Evolutionary conservation across 1,140 invertebrate species (phyloP), one percentile per base, ranked within the genome.

Genomic region (Coboldia fuscipes): DNA sequence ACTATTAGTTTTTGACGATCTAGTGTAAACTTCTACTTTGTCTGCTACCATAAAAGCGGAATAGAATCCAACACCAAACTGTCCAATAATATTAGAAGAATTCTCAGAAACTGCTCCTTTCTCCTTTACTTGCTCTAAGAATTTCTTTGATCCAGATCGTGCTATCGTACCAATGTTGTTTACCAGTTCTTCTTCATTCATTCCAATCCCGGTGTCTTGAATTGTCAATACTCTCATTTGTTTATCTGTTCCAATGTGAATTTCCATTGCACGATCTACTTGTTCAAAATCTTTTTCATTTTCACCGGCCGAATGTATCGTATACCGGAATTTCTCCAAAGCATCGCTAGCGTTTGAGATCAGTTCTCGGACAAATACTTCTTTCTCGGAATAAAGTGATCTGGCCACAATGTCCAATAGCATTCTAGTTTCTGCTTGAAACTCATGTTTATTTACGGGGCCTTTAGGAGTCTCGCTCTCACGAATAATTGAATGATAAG

Each of bases 61-160:
- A 50, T 97, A 97, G 54, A 97, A 97, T 8, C 93, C 93, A 12
- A 97, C 93, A 39, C 92, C 93, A 66, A 97, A 97, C 51, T 97
- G 89, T 4, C 92, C 93, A 57, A 97, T 97, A 35, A 97, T 93
- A 37, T 75, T 72, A n/a, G 65, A 70, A 4, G 64, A 50, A 35
- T 67, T 66, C 13, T 68, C 62, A 19, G 67, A 60, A 21, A 66
- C 60, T 9, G 58, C 58, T 31, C 68, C 57, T 48, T 77, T 68
- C 16, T 70, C 63, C 50, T 84, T 75, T n/a, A 90, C 51, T 50
- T 89, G 63, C 50, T 92, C 75, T 34, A 93, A 54, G 45, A 93
- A 94, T 50, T 84, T 82, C 50, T 93, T 94, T 1, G 89, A 94
- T 3, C 92, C 92, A 39, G 88, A 94, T 44, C 80, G 67, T 4